Evolutionary conservation across 2,888 invertebrate species (phyloP).

Genomic region (Sialis fuliginosa): DNA sequence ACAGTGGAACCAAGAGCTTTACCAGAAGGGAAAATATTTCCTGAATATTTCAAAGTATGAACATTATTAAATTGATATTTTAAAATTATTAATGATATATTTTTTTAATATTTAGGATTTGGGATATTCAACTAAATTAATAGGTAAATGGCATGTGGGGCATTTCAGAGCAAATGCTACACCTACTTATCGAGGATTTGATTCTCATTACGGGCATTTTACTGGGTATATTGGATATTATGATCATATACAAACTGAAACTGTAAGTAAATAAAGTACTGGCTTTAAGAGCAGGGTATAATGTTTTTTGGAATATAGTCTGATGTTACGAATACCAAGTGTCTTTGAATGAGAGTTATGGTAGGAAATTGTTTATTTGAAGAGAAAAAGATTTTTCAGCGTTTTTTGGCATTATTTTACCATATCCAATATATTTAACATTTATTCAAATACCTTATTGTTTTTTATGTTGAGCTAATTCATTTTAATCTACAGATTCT

Average conservation of each 20-base stretch:
- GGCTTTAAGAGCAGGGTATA: too few species aligned
- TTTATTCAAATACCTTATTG: too few species aligned
- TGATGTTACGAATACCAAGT: too few species aligned
- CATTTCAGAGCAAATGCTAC: slow-evolving; percentile 56
- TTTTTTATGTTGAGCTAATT: too few species aligned
- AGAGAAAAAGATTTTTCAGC: too few species aligned
- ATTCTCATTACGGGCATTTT: slow-evolving; percentile 63
- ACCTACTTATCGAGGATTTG: slow-evolving; percentile 61
- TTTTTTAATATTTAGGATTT: slow-evolving; percentile 28
- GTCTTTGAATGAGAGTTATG: too few species aligned
- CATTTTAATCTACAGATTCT: too few species aligned
- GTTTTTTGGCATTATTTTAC: too few species aligned
- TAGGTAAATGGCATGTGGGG: slow-evolving; percentile 84
- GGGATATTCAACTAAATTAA: slow-evolving; percentile 63
- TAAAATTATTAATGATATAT: background rate
- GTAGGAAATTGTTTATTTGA: too few species aligned
- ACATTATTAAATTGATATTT: background rate
- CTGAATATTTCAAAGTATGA: slow-evolving; percentile 38
- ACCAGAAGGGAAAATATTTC: slow-evolving; percentile 48
- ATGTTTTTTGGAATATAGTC: too few species aligned
- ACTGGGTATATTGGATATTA: slow-evolving; percentile 57
- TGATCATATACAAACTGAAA: slow-evolving; percentile 23
- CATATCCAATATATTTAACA: too few species aligned
- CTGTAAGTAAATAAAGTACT: slow-evolving; percentile 18
- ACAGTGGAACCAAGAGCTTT: slow-evolving; percentile 54